These are phyloP conservation scores for Morpho deidamia DNA, from an alignment of 2,888 invertebrate genomes.

Conservation along the genomic window DNA sequence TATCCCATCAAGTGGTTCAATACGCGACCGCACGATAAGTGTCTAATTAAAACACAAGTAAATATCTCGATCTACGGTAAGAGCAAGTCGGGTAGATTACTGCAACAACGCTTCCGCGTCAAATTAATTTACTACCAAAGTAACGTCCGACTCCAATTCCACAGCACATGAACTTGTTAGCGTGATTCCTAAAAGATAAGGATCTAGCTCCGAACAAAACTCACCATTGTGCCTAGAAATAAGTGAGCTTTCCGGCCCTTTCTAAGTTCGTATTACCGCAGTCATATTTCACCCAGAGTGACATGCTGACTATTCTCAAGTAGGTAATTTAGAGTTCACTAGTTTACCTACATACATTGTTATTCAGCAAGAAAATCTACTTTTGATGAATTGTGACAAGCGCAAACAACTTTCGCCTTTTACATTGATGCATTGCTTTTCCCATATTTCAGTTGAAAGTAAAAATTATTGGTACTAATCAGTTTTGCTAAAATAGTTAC, in stretches of 20 bases:
- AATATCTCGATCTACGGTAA: conserved; percentile 63
- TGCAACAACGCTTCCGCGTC: conserved; percentile 63
- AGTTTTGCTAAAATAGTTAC: too few species aligned
- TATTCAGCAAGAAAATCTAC: conserved; percentile 24
- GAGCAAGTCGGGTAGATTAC: conserved; percentile 59
- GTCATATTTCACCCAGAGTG: conserved; percentile 32
- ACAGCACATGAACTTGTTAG: conserved; percentile 65
- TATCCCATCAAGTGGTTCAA: conserved; percentile 67
- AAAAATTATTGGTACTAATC: not conserved
- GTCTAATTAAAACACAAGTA: conserved; percentile 73
- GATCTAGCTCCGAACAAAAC: conserved; percentile 46
- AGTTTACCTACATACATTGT: conserved; percentile 27
- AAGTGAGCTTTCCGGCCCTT: conserved; percentile 29
- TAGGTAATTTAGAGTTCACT: conserved; percentile 30
- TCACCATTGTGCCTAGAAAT: conserved; percentile 38
- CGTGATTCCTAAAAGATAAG: conserved; percentile 68
- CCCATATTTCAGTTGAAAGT: not conserved
- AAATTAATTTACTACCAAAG: conserved; percentile 67
- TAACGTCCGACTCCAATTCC: conserved; percentile 55
- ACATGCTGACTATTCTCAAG: conserved; percentile 30
- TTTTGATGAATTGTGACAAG: conserved; percentile 26
- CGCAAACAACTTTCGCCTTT: conserved; percentile 26
- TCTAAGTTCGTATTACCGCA: conserved; percentile 28
- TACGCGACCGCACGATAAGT: conserved; percentile 65
- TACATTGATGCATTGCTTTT: conserved; percentile 10